A percentile compares a stretch with the other conserved stretches of the same genome.
phyloP scores from a whole-genome alignment of 2,888 invertebrate genomes.

The Strigamia transsilvanica region DNA sequence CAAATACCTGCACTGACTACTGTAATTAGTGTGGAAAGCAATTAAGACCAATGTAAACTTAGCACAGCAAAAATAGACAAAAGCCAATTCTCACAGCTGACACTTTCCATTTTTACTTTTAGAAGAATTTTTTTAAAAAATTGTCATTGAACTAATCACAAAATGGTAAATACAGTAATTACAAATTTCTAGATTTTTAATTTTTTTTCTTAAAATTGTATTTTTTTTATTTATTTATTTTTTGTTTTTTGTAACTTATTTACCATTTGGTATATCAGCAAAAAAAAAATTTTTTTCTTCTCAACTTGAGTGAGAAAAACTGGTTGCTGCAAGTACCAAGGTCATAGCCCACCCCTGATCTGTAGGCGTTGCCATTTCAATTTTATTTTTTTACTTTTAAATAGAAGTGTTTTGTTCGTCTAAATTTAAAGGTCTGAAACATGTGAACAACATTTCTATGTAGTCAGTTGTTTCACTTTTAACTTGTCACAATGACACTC shows the following conservation, averaged over 20 bases:
- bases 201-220: no score
- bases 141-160: not conserved
- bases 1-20: no score
- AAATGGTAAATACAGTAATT: not conserved
- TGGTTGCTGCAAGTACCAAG: not conserved
- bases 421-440: not conserved
- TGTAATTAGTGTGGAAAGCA: no score
- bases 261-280: no score
- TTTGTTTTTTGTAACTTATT: no score
- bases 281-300: not conserved
- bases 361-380: not conserved
- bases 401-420: not conserved
- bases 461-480: no score
- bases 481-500: no score
- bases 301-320: no score
- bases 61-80: conserved; percentile 32
- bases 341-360: not conserved
- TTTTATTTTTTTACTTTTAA: not conserved
- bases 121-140: not conserved
- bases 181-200: no score
- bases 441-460: not conserved
- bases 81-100: not conserved
- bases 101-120: not conserved
- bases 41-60: not conserved
- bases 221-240: no score